These are phyloP conservation scores for Loxodonta africana DNA, from an alignment of 2,113 vertebrate genomes.

Conservation along the genomic window DNA sequence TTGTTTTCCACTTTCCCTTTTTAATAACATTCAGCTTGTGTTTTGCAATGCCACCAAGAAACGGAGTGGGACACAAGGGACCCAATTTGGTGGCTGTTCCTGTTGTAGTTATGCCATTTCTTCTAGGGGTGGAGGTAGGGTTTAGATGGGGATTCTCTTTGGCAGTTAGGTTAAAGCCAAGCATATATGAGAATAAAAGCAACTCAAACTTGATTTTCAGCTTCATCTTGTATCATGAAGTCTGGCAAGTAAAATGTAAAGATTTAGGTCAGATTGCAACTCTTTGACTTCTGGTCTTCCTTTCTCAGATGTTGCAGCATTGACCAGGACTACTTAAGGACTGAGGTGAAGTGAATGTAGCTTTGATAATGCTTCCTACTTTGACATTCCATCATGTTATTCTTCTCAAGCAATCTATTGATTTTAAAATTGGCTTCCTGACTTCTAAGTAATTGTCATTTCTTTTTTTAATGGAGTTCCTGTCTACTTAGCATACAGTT, in stretches of 20 bases:
- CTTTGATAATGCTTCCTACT: slow-evolving; percentile 78
- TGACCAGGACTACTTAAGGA: slow-evolving; percentile 55
- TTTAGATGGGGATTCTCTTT: background rate
- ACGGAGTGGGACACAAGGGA: slow-evolving; percentile 20
- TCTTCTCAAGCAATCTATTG: slow-evolving; percentile 86
- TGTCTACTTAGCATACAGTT: slow-evolving; percentile 74
- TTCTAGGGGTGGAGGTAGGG: background rate
- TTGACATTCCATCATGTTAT: slow-evolving; percentile 72
- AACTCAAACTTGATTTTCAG: background rate
- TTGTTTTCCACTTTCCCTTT: slow-evolving; percentile 68
- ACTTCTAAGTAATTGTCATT: slow-evolving; percentile 88
- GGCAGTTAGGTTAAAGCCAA: slow-evolving; percentile 36
- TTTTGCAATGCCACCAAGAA: slow-evolving; percentile 70
- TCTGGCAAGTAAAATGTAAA: background rate
- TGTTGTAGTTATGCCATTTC: slow-evolving; percentile 43
- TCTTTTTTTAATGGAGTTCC: slow-evolving; percentile 89
- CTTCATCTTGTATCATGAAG: background rate
- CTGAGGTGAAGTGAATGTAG: slow-evolving; percentile 58
- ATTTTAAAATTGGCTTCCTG: slow-evolving; percentile 89
- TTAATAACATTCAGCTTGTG: slow-evolving; percentile 70
- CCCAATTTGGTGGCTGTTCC: background rate
- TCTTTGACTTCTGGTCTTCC: background rate
- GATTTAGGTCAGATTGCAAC: background rate
- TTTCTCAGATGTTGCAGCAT: background rate
- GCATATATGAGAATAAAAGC: slow-evolving; percentile 23